These are phyloP conservation scores for Pholis gunnellus DNA, from an alignment of 2,113 vertebrate genomes.

Conservation along the genomic window DNA sequence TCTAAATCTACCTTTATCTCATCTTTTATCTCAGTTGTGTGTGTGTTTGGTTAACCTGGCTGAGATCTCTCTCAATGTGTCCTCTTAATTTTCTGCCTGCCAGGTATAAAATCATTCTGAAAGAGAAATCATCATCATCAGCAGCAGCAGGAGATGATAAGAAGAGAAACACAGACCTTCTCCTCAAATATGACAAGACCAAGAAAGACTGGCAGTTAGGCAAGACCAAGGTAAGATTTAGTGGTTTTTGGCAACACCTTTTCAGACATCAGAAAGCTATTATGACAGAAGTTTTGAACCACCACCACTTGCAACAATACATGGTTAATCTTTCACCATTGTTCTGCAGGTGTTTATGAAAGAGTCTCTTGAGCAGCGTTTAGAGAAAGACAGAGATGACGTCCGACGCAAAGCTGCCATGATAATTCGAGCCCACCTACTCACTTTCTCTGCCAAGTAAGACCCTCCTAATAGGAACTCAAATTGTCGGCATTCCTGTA, in stretches of 20 bases:
- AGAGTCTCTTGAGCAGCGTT: conserved; percentile 90
- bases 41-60: neutral
- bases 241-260: neutral
- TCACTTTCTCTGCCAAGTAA: conserved; percentile 93
- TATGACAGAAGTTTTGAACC: neutral
- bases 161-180: conserved; percentile 84
- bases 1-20: neutral
- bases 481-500: neutral
- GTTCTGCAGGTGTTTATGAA: conserved; percentile 92
- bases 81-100: conserved; percentile 44
- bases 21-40: neutral
- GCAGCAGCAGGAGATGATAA: conserved; percentile 81
- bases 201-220: conserved; percentile 92
- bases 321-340: conserved; percentile 1
- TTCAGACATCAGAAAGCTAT: neutral
- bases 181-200: conserved; percentile 84
- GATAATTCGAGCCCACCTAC: conserved; percentile 90
- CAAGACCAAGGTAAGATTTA: conserved; percentile 89
- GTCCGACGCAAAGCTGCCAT: conserved; percentile 88
- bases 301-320: neutral
- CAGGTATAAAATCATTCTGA: conserved; percentile 91
- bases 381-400: conserved; percentile 92
- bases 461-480: neutral
- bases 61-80: neutral
- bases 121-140: conserved; percentile 63